phyloP scores from a whole-genome alignment of 2,113 vertebrate species.

The Corynorhinus townsendii region DNA sequence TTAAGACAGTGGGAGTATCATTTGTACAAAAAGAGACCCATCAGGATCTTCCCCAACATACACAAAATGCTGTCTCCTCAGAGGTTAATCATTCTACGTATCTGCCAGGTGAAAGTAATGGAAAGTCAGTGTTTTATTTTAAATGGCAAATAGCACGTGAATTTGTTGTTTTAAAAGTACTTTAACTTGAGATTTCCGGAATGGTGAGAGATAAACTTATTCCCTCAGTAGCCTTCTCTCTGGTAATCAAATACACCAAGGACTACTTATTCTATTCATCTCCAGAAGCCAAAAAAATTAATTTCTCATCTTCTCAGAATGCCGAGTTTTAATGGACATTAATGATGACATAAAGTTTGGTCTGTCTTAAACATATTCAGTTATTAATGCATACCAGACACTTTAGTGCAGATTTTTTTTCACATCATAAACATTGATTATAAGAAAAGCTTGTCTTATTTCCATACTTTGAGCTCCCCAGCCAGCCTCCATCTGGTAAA shows the following conservation, averaged over 20 bases:
- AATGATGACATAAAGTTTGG: not conserved
- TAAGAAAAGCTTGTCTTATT: slow-evolving; percentile 38
- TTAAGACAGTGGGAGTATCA: not conserved
- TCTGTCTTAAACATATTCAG: not conserved
- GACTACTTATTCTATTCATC: not conserved
- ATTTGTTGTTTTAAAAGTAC: slow-evolving; percentile 3
- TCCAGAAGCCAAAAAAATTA: not conserved
- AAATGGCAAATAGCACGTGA: not conserved
- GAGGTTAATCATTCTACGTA: not conserved
- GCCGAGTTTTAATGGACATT: not conserved
- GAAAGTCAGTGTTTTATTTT: not conserved
- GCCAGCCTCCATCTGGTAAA: slow-evolving; percentile 12
- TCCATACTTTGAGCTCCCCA: not conserved
- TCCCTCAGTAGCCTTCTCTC: not conserved
- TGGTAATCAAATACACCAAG: not conserved
- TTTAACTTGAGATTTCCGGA: not conserved
- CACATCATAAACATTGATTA: slow-evolving; percentile 42
- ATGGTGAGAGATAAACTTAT: not conserved
- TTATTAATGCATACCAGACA: not conserved
- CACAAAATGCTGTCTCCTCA: not conserved
- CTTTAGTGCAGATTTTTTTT: not conserved
- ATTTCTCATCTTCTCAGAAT: not conserved
- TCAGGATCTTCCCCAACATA: not conserved
- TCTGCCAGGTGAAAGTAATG: not conserved
- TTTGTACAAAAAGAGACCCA: not conserved